A percentile compares a stretch with the other conserved stretches of the same genome.
Evolutionary conservation across 2,888 invertebrate species (phyloP).

Genomic region (Melikaiella ostensackeni): DNA sequence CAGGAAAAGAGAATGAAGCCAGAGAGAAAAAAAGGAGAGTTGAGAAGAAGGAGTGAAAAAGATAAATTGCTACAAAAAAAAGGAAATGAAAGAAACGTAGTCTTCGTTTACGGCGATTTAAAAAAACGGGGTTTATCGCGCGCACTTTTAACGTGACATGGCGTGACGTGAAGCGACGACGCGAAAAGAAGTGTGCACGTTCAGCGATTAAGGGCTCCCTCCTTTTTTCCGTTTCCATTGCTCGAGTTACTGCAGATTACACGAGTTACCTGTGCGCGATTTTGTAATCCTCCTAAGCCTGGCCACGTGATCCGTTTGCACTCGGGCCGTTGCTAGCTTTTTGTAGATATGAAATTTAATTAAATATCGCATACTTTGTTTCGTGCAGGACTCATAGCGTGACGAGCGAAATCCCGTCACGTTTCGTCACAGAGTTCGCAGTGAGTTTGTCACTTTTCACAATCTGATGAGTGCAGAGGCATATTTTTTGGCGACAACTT

Average conservation of each 20-base stretch:
- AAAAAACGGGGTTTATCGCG: slow-evolving; percentile 44
- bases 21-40: slow-evolving; percentile 20
- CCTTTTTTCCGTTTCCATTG: slow-evolving; percentile 53
- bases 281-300: slow-evolving; percentile 54
- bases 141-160: slow-evolving; percentile 40
- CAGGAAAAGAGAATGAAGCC: background rate
- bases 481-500: background rate
- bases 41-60: background rate
- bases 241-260: slow-evolving; percentile 57
- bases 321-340: slow-evolving; percentile 8
- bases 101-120: slow-evolving; percentile 47
- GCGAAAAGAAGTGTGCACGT: slow-evolving; percentile 46
- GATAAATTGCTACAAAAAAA: background rate
- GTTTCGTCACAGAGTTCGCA: slow-evolving; percentile 6
- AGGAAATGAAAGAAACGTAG: slow-evolving; percentile 3
- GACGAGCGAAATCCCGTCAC: slow-evolving; percentile 12
- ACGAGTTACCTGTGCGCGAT: slow-evolving; percentile 55
- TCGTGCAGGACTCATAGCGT: slow-evolving; percentile 19
- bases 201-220: slow-evolving; percentile 44
- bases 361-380: slow-evolving; percentile 31
- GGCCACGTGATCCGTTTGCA: slow-evolving; percentile 47
- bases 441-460: slow-evolving; percentile 5
- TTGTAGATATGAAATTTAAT: slow-evolving; percentile 30
- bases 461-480: background rate
- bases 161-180: slow-evolving; percentile 19